Evolutionary conservation across 2,888 invertebrate species (phyloP).

Genomic region (Perizoma affinitatum): DNA sequence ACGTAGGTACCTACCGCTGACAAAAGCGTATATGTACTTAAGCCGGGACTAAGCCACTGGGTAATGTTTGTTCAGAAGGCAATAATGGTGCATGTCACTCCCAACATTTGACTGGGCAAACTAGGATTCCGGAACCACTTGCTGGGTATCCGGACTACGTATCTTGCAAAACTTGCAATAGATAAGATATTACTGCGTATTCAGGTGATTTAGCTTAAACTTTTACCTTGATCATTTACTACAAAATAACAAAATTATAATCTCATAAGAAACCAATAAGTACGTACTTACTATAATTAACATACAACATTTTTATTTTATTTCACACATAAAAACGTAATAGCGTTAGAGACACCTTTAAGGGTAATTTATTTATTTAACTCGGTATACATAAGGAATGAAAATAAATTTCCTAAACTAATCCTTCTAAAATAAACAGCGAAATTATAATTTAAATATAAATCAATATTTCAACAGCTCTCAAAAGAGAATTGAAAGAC

Average conservation of each 20-base stretch:
- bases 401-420: background rate
- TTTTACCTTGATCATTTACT: too few species aligned
- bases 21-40: constrained; percentile 58
- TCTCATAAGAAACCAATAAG: too few species aligned
- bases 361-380: too few species aligned
- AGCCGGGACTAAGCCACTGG: constrained; percentile 57
- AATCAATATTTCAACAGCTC: constrained; percentile 21
- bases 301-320: too few species aligned
- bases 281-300: too few species aligned
- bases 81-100: constrained; percentile 74
- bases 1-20: constrained; percentile 30
- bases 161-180: constrained; percentile 34
- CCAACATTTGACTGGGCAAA: constrained; percentile 77
- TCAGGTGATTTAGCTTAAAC: constrained; percentile 27
- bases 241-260: too few species aligned
- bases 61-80: constrained; percentile 76
- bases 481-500: constrained; percentile 24
- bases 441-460: constrained; percentile 8
- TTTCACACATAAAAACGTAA: too few species aligned
- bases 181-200: constrained; percentile 20
- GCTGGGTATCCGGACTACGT: constrained; percentile 43
- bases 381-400: too few species aligned
- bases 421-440: background rate
- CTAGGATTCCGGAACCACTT: constrained; percentile 43
- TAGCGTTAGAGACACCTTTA: too few species aligned